phyloP scores from a whole-genome alignment of 2,113 vertebrate species.

The Rhombomys opimus region DNA sequence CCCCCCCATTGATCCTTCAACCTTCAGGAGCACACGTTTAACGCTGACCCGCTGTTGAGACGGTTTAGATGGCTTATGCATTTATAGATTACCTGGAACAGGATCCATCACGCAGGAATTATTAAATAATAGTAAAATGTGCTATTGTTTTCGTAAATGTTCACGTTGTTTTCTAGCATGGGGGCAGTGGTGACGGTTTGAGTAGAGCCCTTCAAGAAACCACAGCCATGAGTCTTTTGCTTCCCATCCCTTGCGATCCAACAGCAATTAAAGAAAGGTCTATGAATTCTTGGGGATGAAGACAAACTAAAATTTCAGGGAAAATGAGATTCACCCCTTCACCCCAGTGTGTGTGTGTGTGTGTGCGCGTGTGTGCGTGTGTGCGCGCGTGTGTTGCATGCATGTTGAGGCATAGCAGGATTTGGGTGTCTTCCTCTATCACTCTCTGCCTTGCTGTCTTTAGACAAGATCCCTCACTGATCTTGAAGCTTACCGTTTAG shows the following conservation, averaged over 20 bases:
- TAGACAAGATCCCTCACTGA: background rate
- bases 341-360: background rate
- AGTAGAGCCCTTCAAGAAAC: background rate
- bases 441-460: background rate
- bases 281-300: background rate
- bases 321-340: background rate
- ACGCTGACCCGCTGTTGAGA: background rate
- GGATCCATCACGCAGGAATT: background rate
- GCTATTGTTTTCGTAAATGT: constrained; percentile 3
- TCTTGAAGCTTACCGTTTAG: background rate
- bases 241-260: background rate
- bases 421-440: background rate
- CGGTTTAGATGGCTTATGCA: background rate
- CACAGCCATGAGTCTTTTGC: background rate
- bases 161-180: background rate
- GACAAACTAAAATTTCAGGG: background rate
- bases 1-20: background rate
- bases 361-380: background rate
- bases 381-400: background rate
- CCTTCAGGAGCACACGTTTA: background rate
- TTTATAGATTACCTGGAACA: constrained; percentile 9
- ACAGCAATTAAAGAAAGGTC: background rate
- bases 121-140: background rate
- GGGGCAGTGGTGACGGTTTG: background rate
- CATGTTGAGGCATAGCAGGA: background rate